Conservation (phyloP, 2,113 vertebrate genomes). For the Labeo catla region DNA sequence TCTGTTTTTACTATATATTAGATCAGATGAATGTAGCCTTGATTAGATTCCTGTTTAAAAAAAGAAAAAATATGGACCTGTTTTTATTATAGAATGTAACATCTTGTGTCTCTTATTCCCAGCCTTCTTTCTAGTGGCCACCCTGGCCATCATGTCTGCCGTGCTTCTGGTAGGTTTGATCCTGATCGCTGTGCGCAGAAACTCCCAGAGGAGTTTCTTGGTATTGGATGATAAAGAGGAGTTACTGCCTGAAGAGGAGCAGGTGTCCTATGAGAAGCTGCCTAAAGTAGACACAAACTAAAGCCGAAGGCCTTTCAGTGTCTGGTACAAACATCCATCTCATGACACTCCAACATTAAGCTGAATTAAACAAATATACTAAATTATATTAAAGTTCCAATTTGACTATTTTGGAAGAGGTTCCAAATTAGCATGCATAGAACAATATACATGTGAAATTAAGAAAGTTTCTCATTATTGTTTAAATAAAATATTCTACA, state of each 20-base stretch:
- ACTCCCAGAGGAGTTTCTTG: background rate
- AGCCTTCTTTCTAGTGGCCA: conserved; percentile 72
- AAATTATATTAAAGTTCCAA: background rate
- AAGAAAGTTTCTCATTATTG: background rate
- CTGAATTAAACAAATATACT: background rate
- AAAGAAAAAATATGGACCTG: no score
- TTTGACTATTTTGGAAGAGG: background rate
- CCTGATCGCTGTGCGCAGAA: conserved; percentile 63
- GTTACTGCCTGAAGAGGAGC: conserved; percentile 65
- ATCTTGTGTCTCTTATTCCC: background rate
- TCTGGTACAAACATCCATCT: background rate
- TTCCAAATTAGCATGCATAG: background rate
- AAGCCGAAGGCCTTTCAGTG: background rate
- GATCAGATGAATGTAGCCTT: background rate
- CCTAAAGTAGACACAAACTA: background rate
- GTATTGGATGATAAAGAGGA: conserved; percentile 71
- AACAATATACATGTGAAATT: no score
- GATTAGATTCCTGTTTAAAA: background rate
- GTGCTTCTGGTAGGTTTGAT: conserved; percentile 66
- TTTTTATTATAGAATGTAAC: background rate
- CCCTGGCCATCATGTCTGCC: conserved; percentile 65
- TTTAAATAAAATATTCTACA: background rate
- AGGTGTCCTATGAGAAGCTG: conserved; percentile 59
- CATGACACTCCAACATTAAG: conserved; percentile 28
- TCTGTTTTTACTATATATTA: background rate